phyloP scores from a whole-genome alignment of 1,140 invertebrate species.

The Leptestheria dahalacensis region DNA sequence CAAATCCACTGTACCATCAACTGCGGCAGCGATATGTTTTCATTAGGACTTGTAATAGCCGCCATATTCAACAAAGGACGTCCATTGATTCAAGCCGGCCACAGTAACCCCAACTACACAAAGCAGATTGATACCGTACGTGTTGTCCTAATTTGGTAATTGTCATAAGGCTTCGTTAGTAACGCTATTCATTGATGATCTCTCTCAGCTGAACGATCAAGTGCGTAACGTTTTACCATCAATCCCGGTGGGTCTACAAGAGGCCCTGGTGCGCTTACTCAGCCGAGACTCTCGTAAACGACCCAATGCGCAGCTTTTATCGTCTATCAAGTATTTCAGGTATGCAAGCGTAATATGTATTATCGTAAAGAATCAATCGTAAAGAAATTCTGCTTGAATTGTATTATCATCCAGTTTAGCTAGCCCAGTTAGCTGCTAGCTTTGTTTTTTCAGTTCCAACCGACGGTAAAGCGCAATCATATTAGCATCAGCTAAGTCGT shows the following conservation, averaged over 20 bases:
- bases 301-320: conserved; percentile 71
- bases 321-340: conserved; percentile 74
- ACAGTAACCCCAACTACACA: conserved; percentile 66
- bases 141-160: background rate
- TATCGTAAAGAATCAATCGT: too few species aligned
- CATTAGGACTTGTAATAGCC: conserved; percentile 80
- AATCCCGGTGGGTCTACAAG: conserved; percentile 67
- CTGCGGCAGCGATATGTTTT: conserved; percentile 85
- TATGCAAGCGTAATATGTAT: too few species aligned
- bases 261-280: conserved; percentile 67
- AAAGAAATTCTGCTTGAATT: too few species aligned
- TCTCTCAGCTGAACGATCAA: conserved; percentile 54
- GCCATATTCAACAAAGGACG: conserved; percentile 80
- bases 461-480: too few species aligned
- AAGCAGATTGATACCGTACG: conserved; percentile 83
- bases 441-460: too few species aligned
- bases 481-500: too few species aligned
- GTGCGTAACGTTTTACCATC: conserved; percentile 56
- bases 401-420: too few species aligned
- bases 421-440: too few species aligned
- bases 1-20: conserved; percentile 67
- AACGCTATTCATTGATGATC: too few species aligned
- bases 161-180: too few species aligned
- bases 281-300: conserved; percentile 61
- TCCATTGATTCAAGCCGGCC: conserved; percentile 70